Evolutionary conservation across 2,888 invertebrate genomes (phyloP).

Genomic region (Galerucella nymphaeae): DNA sequence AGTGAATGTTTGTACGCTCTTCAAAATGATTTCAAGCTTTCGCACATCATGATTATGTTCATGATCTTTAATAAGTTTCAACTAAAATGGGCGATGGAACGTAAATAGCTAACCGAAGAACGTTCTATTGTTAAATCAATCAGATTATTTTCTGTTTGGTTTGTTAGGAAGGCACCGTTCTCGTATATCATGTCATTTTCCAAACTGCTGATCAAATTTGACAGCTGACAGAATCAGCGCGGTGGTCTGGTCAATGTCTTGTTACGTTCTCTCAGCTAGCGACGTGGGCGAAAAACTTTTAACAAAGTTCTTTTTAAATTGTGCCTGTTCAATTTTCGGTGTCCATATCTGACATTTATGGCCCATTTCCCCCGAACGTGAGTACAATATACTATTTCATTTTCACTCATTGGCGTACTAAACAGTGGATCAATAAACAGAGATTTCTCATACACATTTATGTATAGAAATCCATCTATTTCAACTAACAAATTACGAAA

Average conservation of each 20-base stretch:
- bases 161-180: constrained; percentile 24
- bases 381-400: constrained; percentile 3
- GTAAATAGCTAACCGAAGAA: constrained; percentile 7
- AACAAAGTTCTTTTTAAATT: constrained; percentile 51
- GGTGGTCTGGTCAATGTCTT: constrained; percentile 24
- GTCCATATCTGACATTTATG: constrained; percentile 61
- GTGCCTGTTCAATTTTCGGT: constrained; percentile 54
- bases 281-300: constrained; percentile 23
- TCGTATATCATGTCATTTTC: constrained; percentile 34
- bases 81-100: constrained; percentile 9
- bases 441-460: too few species aligned
- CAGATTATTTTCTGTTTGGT: constrained; percentile 28
- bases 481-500: too few species aligned
- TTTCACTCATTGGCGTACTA: constrained; percentile 13
- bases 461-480: too few species aligned
- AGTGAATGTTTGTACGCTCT: too few species aligned
- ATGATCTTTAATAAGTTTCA: constrained; percentile 5
- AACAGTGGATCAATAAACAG: too few species aligned
- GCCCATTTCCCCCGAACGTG: constrained; percentile 11
- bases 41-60: not conserved
- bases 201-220: constrained; percentile 34
- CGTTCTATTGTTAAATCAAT: constrained; percentile 24
- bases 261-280: constrained; percentile 27
- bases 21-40: not conserved
- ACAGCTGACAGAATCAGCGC: constrained; percentile 36